Conservation (phyloP, 1,140 invertebrate species). For the Centruroides sculpturatus region DNA sequence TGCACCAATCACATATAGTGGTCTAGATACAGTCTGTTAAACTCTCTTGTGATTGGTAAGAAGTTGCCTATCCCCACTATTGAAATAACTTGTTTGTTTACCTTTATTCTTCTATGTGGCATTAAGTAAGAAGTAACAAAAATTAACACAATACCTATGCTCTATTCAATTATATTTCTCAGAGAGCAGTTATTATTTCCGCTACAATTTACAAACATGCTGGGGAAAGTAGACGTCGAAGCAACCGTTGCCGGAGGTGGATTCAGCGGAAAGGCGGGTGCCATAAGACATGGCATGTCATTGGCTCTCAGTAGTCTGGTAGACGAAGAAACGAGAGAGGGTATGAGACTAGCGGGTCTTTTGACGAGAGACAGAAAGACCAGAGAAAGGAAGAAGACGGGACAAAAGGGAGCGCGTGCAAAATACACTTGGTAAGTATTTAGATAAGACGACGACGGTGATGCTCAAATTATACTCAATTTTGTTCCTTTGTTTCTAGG, state of each 20-base stretch:
- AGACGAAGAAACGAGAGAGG: conserved; percentile 52
- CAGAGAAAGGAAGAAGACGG: conserved; percentile 85
- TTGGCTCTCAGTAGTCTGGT: conserved; percentile 65
- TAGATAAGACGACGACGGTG: neutral
- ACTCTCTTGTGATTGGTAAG: no score
- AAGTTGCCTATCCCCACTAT: no score
- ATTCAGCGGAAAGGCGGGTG: conserved; percentile 58
- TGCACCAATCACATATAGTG: no score
- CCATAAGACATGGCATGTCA: conserved; percentile 70
- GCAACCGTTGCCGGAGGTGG: conserved; percentile 45
- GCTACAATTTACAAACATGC: conserved; percentile 57
- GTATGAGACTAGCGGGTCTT: conserved; percentile 84
- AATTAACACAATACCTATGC: neutral
- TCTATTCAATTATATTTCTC: neutral
- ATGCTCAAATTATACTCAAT: no score
- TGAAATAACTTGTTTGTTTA: no score
- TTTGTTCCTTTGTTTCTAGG: no score
- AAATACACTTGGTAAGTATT: conserved; percentile 66
- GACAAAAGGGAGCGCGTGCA: conserved; percentile 74
- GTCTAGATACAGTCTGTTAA: no score
- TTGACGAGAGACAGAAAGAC: conserved; percentile 62
- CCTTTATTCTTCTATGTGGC: conserved; percentile 32
- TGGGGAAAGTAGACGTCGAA: conserved; percentile 67
- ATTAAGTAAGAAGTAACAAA: neutral
- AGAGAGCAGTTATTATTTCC: conserved; percentile 63